Percentiles rank a stretch among this genome's conserved stretches.
Evolutionary conservation across 64 coral and sea anemone species (phyloP).

Genomic region (Porites australiensis): DNA sequence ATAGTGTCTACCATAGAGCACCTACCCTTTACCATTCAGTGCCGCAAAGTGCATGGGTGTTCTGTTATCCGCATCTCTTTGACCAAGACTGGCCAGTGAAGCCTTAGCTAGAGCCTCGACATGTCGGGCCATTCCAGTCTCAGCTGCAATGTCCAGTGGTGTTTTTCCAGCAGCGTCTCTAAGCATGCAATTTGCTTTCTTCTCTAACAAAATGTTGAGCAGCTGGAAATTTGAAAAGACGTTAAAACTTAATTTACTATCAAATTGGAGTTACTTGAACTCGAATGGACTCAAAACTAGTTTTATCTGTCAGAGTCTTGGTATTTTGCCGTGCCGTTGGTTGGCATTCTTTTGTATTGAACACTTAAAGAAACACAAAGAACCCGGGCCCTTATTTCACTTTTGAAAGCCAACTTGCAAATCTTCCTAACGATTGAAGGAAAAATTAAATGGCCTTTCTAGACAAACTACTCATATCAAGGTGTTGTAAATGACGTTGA

Average conservation of each 20-base stretch:
- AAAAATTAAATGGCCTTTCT: too few species aligned
- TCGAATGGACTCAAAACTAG: too few species aligned
- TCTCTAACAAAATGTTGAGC: constrained; percentile 47
- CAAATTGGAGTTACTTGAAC: too few species aligned
- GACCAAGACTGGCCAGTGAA: constrained; percentile 47
- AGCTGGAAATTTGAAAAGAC: constrained; percentile 26
- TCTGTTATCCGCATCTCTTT: constrained; percentile 65
- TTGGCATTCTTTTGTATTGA: too few species aligned
- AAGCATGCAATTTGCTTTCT: constrained; percentile 61
- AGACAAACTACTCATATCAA: too few species aligned
- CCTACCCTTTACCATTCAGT: constrained; percentile 79
- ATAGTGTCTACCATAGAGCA: background rate
- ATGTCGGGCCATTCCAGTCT: constrained; percentile 47
- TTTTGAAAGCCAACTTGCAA: too few species aligned
- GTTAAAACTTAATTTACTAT: background rate
- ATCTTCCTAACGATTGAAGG: too few species aligned
- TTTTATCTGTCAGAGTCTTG: too few species aligned
- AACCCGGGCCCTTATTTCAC: too few species aligned
- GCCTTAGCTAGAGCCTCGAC: constrained; percentile 67
- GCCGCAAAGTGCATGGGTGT: constrained; percentile 89
- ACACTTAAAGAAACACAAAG: too few species aligned
- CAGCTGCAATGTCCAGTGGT: constrained; percentile 82
- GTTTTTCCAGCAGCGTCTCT: constrained; percentile 71
- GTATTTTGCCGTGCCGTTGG: too few species aligned
- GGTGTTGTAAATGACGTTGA: too few species aligned